Evolutionary conservation across 2,797 vertebrate genomes (phyloP).

Genomic region (Anomalospiza imberbis): DNA sequence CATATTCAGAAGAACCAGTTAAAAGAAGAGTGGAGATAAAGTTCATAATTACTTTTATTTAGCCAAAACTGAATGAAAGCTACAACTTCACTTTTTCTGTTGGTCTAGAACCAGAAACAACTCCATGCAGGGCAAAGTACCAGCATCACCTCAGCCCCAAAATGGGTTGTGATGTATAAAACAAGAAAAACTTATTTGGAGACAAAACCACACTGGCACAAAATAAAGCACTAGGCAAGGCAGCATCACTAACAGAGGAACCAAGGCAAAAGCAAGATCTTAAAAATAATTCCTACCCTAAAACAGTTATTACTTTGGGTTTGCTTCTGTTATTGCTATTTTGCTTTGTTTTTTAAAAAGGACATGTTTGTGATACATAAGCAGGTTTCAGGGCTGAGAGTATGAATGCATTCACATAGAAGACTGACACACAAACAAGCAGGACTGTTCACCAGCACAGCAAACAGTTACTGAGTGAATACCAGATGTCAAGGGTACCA

Average conservation of each 20-base stretch:
- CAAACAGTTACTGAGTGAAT: not conserved
- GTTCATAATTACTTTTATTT: not conserved
- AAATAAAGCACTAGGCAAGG: not conserved
- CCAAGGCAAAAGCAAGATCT: not conserved
- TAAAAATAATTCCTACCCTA: not conserved
- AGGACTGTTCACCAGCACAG: not conserved
- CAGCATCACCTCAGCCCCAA: fast-evolving
- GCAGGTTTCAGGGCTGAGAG: not conserved
- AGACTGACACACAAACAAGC: not conserved
- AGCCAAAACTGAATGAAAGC: not conserved
- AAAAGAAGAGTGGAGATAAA: not conserved
- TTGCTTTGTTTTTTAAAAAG: not conserved
- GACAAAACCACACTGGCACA: not conserved
- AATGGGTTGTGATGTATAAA: not conserved
- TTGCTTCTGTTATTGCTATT: not conserved
- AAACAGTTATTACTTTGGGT: not conserved
- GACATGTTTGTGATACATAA: not conserved
- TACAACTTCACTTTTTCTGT: not conserved
- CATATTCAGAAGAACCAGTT: not conserved
- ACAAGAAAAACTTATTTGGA: not conserved
- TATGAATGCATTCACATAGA: not conserved
- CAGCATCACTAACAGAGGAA: not conserved
- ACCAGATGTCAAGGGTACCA: not conserved
- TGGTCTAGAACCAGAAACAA: not conserved
- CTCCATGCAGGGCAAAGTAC: not conserved